A percentile compares a stretch with the other conserved stretches of the same genome.
Evolutionary conservation across 1,140 invertebrate genomes (phyloP).

Genomic region (Trachymyrmex cornetzi): DNA sequence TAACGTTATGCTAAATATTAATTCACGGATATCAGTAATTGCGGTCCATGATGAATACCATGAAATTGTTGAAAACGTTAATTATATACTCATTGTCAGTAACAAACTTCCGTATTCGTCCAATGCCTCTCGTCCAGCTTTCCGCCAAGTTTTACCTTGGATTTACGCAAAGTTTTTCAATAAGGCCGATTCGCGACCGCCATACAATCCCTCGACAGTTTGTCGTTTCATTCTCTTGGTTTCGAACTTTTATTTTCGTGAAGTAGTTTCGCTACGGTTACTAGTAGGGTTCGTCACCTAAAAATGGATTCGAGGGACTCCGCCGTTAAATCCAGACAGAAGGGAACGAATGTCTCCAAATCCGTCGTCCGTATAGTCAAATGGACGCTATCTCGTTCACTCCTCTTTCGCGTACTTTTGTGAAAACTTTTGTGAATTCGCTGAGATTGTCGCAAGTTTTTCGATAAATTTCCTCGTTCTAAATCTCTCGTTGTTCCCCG

Average conservation of each 20-base stretch:
- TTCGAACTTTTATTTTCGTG: conserved; percentile 60
- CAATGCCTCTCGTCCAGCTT: background rate
- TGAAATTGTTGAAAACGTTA: conserved; percentile 14
- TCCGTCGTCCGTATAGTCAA: conserved; percentile 37
- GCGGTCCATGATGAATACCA: background rate
- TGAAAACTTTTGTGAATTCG: conserved; percentile 9
- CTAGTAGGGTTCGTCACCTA: conserved; percentile 50
- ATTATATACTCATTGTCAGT: conserved; percentile 9
- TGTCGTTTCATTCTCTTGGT: conserved; percentile 40
- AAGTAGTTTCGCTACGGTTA: conserved; percentile 6
- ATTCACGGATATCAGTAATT: background rate
- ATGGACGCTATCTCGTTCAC: conserved; percentile 40
- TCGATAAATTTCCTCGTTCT: conserved; percentile 7
- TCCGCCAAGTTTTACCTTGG: conserved; percentile 39
- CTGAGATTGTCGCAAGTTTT: conserved; percentile 26
- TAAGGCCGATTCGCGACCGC: conserved; percentile 20
- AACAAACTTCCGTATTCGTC: conserved; percentile 30
- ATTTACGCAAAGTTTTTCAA: conserved; percentile 64
- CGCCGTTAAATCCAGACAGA: conserved; percentile 17
- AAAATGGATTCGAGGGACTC: conserved; percentile 62
- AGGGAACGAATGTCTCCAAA: conserved; percentile 12
- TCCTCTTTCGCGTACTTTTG: background rate
- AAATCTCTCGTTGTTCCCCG: background rate
- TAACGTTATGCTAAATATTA: background rate
- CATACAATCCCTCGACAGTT: background rate